Base-by-base conservation (phyloP, 1,140 invertebrate genomes). In the Heliconius eleuchia region DNA sequence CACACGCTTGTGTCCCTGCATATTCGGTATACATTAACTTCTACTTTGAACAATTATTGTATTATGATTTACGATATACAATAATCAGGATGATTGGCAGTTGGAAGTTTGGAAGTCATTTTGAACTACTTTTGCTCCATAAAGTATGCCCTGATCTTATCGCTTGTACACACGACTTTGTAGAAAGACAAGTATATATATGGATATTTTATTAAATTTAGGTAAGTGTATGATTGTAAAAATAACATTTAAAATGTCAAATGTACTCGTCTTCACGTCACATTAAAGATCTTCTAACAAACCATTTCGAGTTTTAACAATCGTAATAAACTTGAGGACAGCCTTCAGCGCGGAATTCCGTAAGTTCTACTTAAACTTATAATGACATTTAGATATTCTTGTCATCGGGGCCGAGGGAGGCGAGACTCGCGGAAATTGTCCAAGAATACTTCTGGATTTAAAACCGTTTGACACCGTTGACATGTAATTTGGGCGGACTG, bases 301-400 rank as follows among this genome's bases (percentile, higher is more conserved):
- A 83, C 76, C 80, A 84, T 83, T 79, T 80, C 78, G 71, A 82
- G 74, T 80, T 78, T 80, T 80, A 83, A 83, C 76, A 84, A 90
- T 83, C 80, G 81, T 82, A 81, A 87, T 87, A 87, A 89, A 86
- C 80, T 86, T 86, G 84, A 79, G 88, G 91, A 89, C 86, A 84
- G 87, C 87, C 86, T 77, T 82, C 83, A 81, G 87, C 86, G 73
- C 85, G 84, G 86, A 88, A 88, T 86, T 87, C 86, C 83, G 75
- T 77, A 86, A 82, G 85, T 85, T 86, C 84, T 87, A 86, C 86
- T 91, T 86, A 86, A 92, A 94, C 88, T 92, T 91, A 92, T 94
- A 94, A 94, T 92, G 91, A 92, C 90, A 92, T 94, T 94, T 94
- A 89, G 91, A 94, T 92, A 90, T 92, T 88, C 90, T 87, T 91